A percentile compares a stretch with the other conserved stretches of the same genome.
These are phyloP conservation scores for Ahaetulla prasina DNA, from an alignment of 2,113 vertebrate species.

Conservation along the genomic window DNA sequence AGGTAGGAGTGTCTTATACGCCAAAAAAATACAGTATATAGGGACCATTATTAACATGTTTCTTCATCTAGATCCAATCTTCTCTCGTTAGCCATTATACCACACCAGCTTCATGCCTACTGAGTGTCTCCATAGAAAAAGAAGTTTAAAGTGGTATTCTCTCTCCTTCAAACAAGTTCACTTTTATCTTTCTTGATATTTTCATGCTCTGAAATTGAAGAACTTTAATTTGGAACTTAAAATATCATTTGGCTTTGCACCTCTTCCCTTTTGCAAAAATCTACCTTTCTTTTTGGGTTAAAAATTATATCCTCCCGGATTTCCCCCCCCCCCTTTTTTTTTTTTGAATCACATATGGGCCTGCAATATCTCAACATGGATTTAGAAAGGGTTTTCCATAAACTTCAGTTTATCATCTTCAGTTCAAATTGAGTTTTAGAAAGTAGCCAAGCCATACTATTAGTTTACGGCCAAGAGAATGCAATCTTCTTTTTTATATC, in stretches of 20 bases:
- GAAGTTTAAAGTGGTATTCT: neutral
- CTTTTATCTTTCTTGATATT: slow-evolving; percentile 19
- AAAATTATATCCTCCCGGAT: slow-evolving; percentile 24
- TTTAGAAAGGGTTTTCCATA: slow-evolving; percentile 41
- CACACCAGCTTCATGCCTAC: neutral
- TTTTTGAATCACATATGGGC: neutral
- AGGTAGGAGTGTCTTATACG: too few relatives aligned
- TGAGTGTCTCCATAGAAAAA: slow-evolving; percentile 4
- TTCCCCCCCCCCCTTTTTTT: neutral
- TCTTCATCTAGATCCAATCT: neutral
- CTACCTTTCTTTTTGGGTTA: slow-evolving; percentile 19
- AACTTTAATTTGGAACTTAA: slow-evolving; percentile 4
- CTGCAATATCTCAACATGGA: slow-evolving; percentile 41
- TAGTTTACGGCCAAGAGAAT: slow-evolving; percentile 24
- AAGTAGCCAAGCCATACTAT: neutral
- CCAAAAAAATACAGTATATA: too few relatives aligned
- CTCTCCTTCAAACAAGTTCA: neutral
- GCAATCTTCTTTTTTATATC: slow-evolving; percentile 28
- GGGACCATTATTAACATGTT: too few relatives aligned
- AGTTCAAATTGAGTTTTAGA: slow-evolving; percentile 26
- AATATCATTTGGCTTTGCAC: slow-evolving; percentile 22
- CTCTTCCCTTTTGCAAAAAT: slow-evolving; percentile 37
- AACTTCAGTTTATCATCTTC: slow-evolving; percentile 26
- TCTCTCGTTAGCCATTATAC: neutral
- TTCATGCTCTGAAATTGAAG: slow-evolving; percentile 33